Conservation (phyloP, 2,888 invertebrate species). For the Drosophila cognata region DNA sequence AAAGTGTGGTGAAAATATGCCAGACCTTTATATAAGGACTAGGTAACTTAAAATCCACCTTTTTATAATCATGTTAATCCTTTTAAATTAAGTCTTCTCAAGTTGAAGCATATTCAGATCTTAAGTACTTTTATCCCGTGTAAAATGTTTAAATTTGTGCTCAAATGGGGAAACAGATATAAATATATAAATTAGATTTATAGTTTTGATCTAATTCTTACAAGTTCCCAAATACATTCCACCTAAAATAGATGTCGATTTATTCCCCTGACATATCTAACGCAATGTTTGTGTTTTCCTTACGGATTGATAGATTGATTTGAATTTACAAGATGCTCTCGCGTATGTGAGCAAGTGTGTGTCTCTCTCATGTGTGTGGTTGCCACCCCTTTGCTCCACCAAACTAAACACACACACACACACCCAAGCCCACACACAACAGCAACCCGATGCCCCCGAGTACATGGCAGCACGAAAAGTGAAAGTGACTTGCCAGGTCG, state of each 20-base stretch:
- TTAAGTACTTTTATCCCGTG: accelerated
- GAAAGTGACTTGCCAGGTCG: conserved; percentile 63
- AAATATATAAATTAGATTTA: not conserved
- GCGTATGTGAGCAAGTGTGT: conserved; percentile 18
- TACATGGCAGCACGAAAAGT: conserved; percentile 54
- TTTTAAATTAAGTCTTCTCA: no score
- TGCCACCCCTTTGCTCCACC: conserved; percentile 44
- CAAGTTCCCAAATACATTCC: conserved; percentile 1
- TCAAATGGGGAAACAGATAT: no score
- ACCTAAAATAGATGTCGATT: conserved; percentile 4
- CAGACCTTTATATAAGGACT: not conserved
- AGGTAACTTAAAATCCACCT: not conserved
- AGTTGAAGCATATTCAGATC: not conserved
- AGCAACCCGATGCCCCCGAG: conserved; percentile 6
- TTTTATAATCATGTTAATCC: not conserved
- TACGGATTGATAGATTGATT: conserved; percentile 71
- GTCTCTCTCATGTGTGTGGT: conserved; percentile 18
- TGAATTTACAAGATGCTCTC: conserved; percentile 60
- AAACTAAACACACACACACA: no score
- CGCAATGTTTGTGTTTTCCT: conserved; percentile 53
- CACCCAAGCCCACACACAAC: no score
- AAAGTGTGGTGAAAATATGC: not conserved
- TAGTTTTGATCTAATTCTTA: not conserved
- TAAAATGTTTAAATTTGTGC: not conserved
- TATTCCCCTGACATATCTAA: conserved; percentile 29